A percentile compares a stretch with the other conserved stretches of the same genome.
phyloP scores from a whole-genome alignment of 1,140 invertebrate species.

The Drosophila suzukii region DNA sequence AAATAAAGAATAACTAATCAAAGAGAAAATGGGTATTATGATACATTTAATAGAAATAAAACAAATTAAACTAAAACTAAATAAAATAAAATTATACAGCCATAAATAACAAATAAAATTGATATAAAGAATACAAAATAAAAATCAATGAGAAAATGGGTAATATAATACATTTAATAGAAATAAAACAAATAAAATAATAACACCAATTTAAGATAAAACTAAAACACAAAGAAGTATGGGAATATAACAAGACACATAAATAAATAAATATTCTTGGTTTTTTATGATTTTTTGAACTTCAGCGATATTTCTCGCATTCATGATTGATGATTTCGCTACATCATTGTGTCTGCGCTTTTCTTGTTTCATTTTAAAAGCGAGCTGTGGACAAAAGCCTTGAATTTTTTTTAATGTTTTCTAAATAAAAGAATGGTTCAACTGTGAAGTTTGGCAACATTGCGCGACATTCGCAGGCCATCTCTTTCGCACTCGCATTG shows the following conservation, averaged over 20 bases:
- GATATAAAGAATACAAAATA: too few species aligned
- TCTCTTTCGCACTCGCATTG: slow-evolving; percentile 8
- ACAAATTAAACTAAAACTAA: too few species aligned
- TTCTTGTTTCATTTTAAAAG: neutral
- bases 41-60: too few species aligned
- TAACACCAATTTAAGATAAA: neutral
- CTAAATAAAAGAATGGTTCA: slow-evolving; percentile 40
- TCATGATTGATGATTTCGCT: slow-evolving; percentile 33
- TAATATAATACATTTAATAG: too few species aligned
- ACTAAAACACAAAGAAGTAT: neutral
- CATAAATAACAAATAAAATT: too few species aligned
- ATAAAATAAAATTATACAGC: too few species aligned
- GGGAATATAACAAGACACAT: neutral
- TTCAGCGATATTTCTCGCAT: neutral
- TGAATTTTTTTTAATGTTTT: slow-evolving; percentile 41
- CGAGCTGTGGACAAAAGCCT: slow-evolving; percentile 15
- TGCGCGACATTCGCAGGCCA: slow-evolving; percentile 4
- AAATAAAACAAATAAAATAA: neutral
- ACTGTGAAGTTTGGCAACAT: slow-evolving; percentile 60
- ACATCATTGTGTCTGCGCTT: slow-evolving; percentile 23
- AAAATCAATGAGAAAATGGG: too few species aligned
- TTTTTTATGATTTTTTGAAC: neutral
- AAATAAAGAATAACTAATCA: too few species aligned
- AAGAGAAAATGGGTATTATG: too few species aligned
- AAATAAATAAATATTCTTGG: neutral